These are phyloP conservation scores for Oriolus oriolus DNA, from an alignment of 2,113 vertebrate genomes.

Conservation along the genomic window DNA sequence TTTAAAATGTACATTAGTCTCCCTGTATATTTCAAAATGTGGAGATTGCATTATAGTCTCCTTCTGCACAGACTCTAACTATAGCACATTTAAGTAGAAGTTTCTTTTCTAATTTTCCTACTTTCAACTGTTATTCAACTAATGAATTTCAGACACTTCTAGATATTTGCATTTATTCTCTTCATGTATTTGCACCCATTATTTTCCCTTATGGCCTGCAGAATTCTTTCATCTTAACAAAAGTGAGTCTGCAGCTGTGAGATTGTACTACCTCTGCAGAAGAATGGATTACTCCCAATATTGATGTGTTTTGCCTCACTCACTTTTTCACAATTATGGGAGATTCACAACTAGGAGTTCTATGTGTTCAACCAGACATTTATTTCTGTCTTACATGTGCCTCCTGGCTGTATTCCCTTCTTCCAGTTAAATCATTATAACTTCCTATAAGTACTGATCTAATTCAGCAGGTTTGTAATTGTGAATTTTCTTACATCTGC, in stretches of 20 bases:
- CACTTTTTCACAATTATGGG: not conserved
- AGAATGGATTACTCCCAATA: not conserved
- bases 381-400: not conserved
- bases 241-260: not conserved
- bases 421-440: not conserved
- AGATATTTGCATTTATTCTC: not conserved
- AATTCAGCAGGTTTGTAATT: not conserved
- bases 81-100: not conserved
- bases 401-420: not conserved
- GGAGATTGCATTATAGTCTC: not conserved
- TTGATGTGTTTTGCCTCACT: not conserved
- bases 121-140: not conserved
- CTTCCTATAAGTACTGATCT: not conserved
- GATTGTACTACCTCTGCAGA: not conserved
- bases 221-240: not conserved
- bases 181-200: not conserved
- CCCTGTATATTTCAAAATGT: not conserved
- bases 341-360: not conserved
- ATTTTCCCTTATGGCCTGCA: not conserved
- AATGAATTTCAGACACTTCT: not conserved
- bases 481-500: not conserved
- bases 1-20: not conserved
- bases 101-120: slow-evolving; percentile 6
- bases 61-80: not conserved
- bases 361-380: not conserved